Evolutionary conservation across 2,113 vertebrate genomes (phyloP).

Genomic region (Crotalus tigris): DNA sequence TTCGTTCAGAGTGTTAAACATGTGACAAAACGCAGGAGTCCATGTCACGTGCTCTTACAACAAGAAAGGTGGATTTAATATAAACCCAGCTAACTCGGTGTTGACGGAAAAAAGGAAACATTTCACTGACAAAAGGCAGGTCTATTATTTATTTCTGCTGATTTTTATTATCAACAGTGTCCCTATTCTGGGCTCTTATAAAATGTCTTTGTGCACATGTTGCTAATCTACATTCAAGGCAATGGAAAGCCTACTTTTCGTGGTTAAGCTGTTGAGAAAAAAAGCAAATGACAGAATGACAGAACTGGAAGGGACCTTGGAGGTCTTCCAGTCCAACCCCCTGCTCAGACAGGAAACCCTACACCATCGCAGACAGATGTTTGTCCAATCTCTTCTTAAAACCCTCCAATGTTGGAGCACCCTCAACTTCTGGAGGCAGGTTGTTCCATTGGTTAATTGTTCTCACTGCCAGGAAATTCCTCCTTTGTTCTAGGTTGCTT

Average conservation of each 20-base stretch:
- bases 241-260: background rate
- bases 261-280: background rate
- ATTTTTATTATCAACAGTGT: background rate
- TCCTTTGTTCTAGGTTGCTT: background rate
- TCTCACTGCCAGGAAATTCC: no score
- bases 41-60: background rate
- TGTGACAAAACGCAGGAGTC: background rate
- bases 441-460: no score
- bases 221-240: background rate
- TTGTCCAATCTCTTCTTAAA: no score
- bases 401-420: no score
- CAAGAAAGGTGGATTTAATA: slow-evolving; percentile 13
- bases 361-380: no score
- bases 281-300: background rate
- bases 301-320: background rate
- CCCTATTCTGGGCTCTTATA: background rate
- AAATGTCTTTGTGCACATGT: background rate
- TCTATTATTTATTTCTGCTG: background rate
- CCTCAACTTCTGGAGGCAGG: no score
- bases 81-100: slow-evolving; percentile 9
- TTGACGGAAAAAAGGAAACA: slow-evolving; percentile 17
- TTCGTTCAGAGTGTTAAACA: background rate
- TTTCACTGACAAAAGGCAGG: background rate
- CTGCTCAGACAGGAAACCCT: no score
- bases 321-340: background rate